Percentiles rank a stretch among this genome's conserved stretches.
These are phyloP conservation scores for Athalia cordata DNA, from an alignment of 2,888 invertebrate species.

Conservation along the genomic window DNA sequence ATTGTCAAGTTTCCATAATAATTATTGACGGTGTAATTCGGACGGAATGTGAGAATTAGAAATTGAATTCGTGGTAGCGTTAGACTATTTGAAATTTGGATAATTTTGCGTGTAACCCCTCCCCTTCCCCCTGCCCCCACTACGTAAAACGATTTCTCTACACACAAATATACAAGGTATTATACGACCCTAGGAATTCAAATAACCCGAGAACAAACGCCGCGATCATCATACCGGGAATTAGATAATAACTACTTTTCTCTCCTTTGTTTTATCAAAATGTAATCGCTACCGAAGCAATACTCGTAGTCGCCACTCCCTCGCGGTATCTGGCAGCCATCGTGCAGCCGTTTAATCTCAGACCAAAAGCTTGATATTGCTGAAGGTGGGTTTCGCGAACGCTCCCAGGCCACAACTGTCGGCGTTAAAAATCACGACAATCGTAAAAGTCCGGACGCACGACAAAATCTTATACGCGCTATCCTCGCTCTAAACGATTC, in stretches of 20 bases:
- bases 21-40: too few species aligned
- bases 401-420: constrained; percentile 17
- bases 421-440: constrained; percentile 44
- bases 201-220: constrained; percentile 13
- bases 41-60: too few species aligned
- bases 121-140: neutral
- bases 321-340: neutral
- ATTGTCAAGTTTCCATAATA: too few species aligned
- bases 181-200: too few species aligned
- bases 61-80: neutral
- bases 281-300: constrained; percentile 11
- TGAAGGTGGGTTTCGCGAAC: constrained; percentile 16
- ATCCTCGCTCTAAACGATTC: neutral
- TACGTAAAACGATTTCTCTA: neutral
- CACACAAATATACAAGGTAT: neutral
- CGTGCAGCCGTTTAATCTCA: constrained; percentile 23
- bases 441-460: constrained; percentile 40
- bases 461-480: constrained; percentile 34
- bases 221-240: constrained; percentile 7
- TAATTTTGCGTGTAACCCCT: neutral
- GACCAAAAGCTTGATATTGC: constrained; percentile 28
- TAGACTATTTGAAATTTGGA: constrained; percentile 19
- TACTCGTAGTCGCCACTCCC: neutral
- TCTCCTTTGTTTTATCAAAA: constrained; percentile 37
- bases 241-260: constrained; percentile 6